phyloP scores from a whole-genome alignment of 2,113 vertebrate genomes.

The Trogon melanurus region DNA sequence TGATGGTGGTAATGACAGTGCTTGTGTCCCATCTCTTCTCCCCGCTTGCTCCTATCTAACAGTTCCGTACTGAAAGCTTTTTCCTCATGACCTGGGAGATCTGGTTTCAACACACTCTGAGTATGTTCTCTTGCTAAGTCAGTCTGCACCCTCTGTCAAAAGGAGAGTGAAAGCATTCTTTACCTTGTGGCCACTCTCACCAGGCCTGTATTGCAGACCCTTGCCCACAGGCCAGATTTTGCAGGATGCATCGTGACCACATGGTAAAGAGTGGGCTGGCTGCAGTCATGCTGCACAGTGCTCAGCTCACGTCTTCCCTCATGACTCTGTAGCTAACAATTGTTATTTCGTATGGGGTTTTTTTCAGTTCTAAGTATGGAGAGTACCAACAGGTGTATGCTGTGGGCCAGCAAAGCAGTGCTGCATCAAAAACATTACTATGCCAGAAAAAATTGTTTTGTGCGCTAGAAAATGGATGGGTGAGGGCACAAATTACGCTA shows the following conservation, averaged over 20 bases:
- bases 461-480: not conserved
- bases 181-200: not conserved
- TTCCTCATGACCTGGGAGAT: not conserved
- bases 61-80: not conserved
- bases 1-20: not conserved
- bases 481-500: not conserved
- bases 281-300: not conserved
- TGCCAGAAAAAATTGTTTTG: not conserved
- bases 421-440: not conserved
- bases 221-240: not conserved
- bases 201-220: not conserved
- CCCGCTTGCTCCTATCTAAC: not conserved
- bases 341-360: not conserved
- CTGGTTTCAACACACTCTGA: fast-evolving
- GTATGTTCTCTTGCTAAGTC: not conserved
- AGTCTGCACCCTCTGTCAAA: not conserved
- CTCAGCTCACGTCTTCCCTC: not conserved
- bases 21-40: not conserved
- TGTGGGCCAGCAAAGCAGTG: not conserved
- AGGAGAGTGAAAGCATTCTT: not conserved
- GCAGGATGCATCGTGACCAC: not conserved
- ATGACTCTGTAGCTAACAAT: not conserved
- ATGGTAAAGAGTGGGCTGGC: not conserved
- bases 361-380: not conserved
- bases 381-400: not conserved